These are phyloP conservation scores for Mechanitis mazaeus DNA, from an alignment of 2,888 invertebrate species.

Conservation along the genomic window DNA sequence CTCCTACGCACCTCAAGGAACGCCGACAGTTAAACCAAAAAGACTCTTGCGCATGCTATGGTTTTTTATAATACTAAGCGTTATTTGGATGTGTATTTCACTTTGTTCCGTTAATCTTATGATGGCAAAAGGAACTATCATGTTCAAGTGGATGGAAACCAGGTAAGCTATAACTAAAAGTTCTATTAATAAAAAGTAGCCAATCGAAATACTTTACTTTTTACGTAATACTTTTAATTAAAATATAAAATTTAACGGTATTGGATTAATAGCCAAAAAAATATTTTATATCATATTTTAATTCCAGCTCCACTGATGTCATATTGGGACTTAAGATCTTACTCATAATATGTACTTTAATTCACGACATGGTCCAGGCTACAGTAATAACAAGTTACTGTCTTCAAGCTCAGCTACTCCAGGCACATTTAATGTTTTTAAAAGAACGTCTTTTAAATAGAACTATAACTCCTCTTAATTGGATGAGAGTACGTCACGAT, in stretches of 20 bases:
- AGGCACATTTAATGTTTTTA: conserved; percentile 83
- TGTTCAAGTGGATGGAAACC: conserved; percentile 79
- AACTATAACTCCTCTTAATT: conserved; percentile 82
- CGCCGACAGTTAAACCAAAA: conserved; percentile 78
- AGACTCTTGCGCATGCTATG: conserved; percentile 83
- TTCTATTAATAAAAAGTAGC: not conserved
- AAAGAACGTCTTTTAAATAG: conserved; percentile 83
- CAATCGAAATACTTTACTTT: too few species aligned
- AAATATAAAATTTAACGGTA: too few species aligned
- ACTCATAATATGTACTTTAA: conserved; percentile 81
- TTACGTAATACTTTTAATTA: too few species aligned
- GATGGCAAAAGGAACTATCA: conserved; percentile 78
- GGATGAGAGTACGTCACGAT: conserved; percentile 81
- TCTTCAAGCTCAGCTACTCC: conserved; percentile 86
- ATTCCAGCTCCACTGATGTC: conserved; percentile 68
- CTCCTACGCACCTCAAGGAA: conserved; percentile 81
- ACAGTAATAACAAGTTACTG: conserved; percentile 89
- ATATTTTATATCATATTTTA: not conserved
- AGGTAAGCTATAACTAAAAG: conserved; percentile 56
- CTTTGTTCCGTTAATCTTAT: conserved; percentile 80
- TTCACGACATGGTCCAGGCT: conserved; percentile 89
- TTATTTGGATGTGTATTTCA: conserved; percentile 83
- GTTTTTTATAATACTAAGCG: conserved; percentile 82
- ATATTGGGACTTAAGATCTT: conserved; percentile 75
- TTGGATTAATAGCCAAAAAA: too few species aligned